Base-by-base conservation (phyloP, 1,140 invertebrate genomes). In the Drosophila ercepeae region DNA sequence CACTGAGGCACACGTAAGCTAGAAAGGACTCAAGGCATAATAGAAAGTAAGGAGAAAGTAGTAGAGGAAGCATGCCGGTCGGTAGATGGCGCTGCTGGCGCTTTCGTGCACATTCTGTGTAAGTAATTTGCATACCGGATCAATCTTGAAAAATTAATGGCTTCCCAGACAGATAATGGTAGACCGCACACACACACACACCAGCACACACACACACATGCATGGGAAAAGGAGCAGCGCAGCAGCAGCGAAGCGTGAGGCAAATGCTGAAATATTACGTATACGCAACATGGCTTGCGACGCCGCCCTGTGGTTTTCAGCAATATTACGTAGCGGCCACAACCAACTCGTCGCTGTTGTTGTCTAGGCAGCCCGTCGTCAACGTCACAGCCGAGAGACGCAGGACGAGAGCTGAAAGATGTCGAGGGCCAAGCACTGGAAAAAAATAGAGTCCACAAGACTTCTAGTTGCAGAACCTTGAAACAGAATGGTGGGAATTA, bases 121-220 rank as follows among this genome's bases (percentile, higher is more conserved):
- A 89, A 89, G 86, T 89, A 89, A 89, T 89, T 89, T 89, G 86
- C 86, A 89, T 89, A 89, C 86, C 86, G 86, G 86, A 89, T 89
- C 86, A 89, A 89, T 89, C 86, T 89, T 89, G 86, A 89, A 89
- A 88, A 89, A 89, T 89, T 89, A 89, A 89, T 89, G 86, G 86
- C 86, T 89, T 89, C 86, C 86, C 86, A 89, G 86, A 89, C 86
- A 89, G 86, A 89, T 89, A 89, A 89, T 89, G 86, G 86, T 89
- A 89, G 74, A 86, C 86, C 86, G 78, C 84, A 84, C 69, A 89
- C 72, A 75, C 81, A 60, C 45, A 42, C 54, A 58, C 45, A 65
- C 44, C 61, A 69, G 61, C 61, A 45, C 57, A 41, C 21, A 27
- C 36, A 52, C 18, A 42, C 4, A 21, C 21, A 45, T 68, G 42